A percentile compares a stretch with the other conserved stretches of the same genome.
Evolutionary conservation across 2,888 invertebrate genomes (phyloP).

Genomic region (Mythimna vitellina): DNA sequence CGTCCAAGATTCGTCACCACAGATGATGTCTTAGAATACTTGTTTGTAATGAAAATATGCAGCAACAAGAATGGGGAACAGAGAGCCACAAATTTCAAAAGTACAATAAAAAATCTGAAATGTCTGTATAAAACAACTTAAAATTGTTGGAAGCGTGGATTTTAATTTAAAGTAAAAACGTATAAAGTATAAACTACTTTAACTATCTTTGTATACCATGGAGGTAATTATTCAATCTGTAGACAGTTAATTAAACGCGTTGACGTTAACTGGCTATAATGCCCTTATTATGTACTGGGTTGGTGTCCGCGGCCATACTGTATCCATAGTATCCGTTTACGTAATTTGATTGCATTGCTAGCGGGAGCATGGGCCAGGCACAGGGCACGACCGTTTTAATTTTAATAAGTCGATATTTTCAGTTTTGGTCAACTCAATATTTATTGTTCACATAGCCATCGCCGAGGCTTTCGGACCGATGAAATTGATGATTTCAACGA

Average conservation of each 20-base stretch:
- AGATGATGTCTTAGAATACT: background rate
- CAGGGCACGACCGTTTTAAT: constrained; percentile 2
- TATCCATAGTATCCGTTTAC: constrained; percentile 16
- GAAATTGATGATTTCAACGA: background rate
- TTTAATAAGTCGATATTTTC: constrained; percentile 28
- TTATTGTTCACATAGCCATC: background rate
- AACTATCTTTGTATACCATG: constrained; percentile 10
- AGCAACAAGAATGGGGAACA: background rate
- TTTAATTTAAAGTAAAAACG: constrained; percentile 29
- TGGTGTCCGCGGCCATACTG: background rate
- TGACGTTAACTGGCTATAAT: constrained; percentile 14
- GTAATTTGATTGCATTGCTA: constrained; percentile 41
- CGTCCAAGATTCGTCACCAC: no score
- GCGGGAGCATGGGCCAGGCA: constrained; percentile 6
- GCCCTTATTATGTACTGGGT: constrained; percentile 5
- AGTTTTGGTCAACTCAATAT: constrained; percentile 15
- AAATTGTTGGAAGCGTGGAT: constrained; percentile 5
- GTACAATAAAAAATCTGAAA: background rate
- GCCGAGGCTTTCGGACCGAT: background rate
- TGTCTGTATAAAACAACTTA: constrained; percentile 18
- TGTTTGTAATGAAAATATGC: constrained; percentile 13
- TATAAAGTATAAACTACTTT: background rate
- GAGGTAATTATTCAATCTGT: constrained; percentile 34
- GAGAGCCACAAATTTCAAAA: background rate
- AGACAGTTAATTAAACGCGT: constrained; percentile 38